These are phyloP conservation scores for Porphyrio hochstetteri DNA, from an alignment of 2,113 vertebrate genomes.

Conservation along the genomic window DNA sequence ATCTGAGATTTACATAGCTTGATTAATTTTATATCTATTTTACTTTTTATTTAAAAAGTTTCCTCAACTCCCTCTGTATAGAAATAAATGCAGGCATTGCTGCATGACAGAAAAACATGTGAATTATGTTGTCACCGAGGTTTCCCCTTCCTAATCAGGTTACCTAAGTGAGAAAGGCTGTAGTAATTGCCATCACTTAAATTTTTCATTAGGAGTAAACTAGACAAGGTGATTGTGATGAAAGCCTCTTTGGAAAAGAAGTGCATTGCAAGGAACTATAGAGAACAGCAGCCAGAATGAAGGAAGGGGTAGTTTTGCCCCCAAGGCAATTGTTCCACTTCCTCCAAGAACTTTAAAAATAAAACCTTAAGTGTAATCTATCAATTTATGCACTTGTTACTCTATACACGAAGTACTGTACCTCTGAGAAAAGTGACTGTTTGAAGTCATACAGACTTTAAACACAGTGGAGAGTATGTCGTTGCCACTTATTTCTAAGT, in stretches of 20 bases:
- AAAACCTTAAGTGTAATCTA: neutral
- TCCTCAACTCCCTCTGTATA: neutral
- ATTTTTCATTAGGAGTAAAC: constrained; percentile 11
- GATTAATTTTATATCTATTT: neutral
- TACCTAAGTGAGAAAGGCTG: neutral
- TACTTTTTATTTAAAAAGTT: neutral
- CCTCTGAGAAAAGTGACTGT: neutral
- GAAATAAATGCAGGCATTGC: neutral
- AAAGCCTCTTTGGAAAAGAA: neutral
- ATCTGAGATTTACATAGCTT: neutral
- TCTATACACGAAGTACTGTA: neutral
- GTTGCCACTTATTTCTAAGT: neutral
- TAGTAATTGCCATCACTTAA: neutral
- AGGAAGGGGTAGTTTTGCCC: neutral
- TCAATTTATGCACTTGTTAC: neutral
- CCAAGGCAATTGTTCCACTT: neutral
- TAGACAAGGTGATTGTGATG: neutral
- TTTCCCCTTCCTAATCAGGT: neutral
- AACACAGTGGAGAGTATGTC: neutral
- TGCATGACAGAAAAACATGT: neutral
- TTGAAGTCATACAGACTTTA: neutral
- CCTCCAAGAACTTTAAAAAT: neutral
- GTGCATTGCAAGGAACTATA: neutral
- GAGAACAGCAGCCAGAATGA: neutral
- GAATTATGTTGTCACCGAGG: neutral